Percentiles rank a stretch among this genome's conserved stretches.
Evolutionary conservation across 2,113 vertebrate genomes (phyloP).

Genomic region (Campylorhamphus procurvoides): DNA sequence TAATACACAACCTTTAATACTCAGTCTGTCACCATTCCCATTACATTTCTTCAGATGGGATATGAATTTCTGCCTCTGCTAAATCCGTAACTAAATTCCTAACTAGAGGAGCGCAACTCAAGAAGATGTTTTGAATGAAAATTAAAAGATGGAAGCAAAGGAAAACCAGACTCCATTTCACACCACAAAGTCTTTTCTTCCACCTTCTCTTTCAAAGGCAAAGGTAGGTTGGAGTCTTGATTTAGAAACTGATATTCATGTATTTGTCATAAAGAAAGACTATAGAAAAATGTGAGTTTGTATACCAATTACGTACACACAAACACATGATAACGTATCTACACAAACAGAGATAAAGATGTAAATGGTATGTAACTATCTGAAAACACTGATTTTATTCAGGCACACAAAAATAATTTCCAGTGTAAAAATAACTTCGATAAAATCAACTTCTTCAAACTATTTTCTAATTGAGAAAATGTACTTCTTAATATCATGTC

Average conservation of each 20-base stretch:
- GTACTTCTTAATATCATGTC: background rate
- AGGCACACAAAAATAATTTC: background rate
- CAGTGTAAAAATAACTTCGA: background rate
- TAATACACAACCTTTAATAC: background rate
- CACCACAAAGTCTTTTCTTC: background rate
- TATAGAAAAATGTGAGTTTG: background rate
- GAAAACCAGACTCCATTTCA: background rate
- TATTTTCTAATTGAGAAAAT: background rate
- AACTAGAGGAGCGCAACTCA: background rate
- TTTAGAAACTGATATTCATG: background rate
- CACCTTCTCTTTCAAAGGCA: background rate
- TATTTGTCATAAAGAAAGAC: background rate
- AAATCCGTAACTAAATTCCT: background rate
- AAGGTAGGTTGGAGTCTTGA: background rate
- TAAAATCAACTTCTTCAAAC: background rate
- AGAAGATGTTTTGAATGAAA: background rate
- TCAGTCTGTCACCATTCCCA: background rate
- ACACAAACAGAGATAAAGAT: background rate
- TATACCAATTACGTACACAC: background rate
- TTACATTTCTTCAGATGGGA: background rate
- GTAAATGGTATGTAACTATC: background rate
- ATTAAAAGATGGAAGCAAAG: background rate
- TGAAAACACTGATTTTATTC: background rate
- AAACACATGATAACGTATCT: background rate
- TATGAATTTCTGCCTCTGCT: background rate